phyloP scores from a whole-genome alignment of 2,797 vertebrate species.

The Chaetodon trifasciatus region DNA sequence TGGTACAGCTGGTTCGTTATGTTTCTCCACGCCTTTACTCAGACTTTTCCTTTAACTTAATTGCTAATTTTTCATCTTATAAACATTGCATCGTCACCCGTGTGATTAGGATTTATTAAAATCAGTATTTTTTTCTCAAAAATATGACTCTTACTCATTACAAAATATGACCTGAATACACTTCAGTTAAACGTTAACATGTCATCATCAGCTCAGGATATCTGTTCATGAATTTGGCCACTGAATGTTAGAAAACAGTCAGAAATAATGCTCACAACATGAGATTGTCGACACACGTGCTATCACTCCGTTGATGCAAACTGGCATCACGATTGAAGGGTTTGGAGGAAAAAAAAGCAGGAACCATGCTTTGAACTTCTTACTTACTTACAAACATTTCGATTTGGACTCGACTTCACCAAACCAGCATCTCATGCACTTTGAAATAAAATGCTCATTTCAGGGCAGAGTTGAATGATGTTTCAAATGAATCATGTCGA shows the following conservation, averaged over 20 bases:
- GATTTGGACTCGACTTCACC: neutral
- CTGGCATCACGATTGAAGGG: conserved; percentile 7
- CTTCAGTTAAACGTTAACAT: neutral
- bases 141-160: too few relatives aligned
- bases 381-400: neutral
- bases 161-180: too few relatives aligned
- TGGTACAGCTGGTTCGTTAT: neutral
- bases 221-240: neutral
- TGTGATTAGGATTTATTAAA: too few relatives aligned
- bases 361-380: neutral
- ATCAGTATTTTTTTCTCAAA: too few relatives aligned
- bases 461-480: neutral
- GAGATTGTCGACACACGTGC: neutral
- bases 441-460: neutral
- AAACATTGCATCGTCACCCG: neutral
- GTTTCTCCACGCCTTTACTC: neutral
- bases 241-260: too few relatives aligned
- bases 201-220: neutral
- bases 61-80: neutral
- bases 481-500: neutral
- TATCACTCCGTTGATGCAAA: neutral
- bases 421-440: neutral
- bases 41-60: neutral
- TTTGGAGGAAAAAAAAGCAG: neutral
- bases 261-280: neutral